Evolutionary conservation across 2,888 invertebrate species (phyloP).

Genomic region (Cantharis lateralis): DNA sequence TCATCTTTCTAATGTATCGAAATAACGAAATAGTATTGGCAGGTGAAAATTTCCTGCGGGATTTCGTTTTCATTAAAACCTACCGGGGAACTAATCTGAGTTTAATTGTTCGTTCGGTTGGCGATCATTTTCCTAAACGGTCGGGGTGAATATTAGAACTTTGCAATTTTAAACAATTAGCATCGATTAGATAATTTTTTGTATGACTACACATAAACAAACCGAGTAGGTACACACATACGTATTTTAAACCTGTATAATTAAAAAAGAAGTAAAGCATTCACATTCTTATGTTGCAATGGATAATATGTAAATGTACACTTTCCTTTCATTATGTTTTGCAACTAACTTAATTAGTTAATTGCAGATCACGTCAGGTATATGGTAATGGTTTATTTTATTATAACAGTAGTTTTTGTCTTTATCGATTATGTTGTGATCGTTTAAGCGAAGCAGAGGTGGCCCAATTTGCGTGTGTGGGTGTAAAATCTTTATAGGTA

Average conservation of each 20-base stretch:
- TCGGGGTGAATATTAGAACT: neutral
- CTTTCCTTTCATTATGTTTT: constrained; percentile 28
- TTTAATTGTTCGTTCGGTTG: neutral
- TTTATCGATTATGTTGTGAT: neutral
- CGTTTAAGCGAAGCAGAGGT: neutral
- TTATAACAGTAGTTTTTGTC: neutral
- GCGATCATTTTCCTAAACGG: neutral
- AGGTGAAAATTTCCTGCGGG: neutral
- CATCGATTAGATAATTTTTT: neutral
- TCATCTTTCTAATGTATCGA: neutral
- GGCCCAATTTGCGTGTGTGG: neutral
- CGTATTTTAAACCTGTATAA: neutral
- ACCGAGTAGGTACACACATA: neutral
- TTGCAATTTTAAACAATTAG: neutral
- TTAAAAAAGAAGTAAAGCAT: neutral
- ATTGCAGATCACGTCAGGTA: constrained; percentile 26
- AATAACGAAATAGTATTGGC: neutral
- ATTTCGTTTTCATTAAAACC: neutral
- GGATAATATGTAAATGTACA: constrained; percentile 23
- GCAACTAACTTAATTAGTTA: constrained; percentile 25
- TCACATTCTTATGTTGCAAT: constrained; percentile 3
- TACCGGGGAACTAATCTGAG: neutral
- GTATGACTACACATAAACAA: neutral
- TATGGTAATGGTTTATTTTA: constrained; percentile 5
- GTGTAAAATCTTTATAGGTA: neutral